These are phyloP conservation scores for Caenorhabditis inopinata DNA, from an alignment of 1,140 invertebrate species.

Conservation along the genomic window DNA sequence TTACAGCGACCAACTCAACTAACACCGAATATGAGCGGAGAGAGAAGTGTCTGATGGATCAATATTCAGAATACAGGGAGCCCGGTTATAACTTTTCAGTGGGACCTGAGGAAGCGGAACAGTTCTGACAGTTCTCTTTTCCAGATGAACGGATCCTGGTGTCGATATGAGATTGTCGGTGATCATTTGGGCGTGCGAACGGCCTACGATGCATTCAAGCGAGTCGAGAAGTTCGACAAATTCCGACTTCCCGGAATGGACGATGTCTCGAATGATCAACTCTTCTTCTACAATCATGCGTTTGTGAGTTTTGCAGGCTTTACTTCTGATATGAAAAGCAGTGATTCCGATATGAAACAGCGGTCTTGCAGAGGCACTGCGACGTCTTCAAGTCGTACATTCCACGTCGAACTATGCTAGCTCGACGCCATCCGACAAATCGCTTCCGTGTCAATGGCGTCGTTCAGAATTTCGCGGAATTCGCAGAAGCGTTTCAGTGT, in stretches of 20 bases:
- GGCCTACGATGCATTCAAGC: neutral
- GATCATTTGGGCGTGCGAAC: neutral
- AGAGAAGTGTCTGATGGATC: neutral
- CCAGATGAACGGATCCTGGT: neutral
- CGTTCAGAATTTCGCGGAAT: neutral
- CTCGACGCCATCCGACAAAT: neutral
- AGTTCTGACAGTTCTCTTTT: neutral
- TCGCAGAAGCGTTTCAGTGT: neutral
- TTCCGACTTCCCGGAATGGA: neutral
- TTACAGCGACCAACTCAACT: neutral
- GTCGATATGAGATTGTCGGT: neutral
- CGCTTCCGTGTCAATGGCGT: neutral
- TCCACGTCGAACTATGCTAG: neutral
- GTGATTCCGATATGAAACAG: too few species aligned
- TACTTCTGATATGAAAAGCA: too few species aligned
- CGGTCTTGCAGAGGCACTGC: neutral
- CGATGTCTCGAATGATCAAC: neutral
- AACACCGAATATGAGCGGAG: neutral
- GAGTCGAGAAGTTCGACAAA: neutral
- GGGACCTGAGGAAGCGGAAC: too few species aligned
- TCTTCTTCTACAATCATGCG: constrained; percentile 3
- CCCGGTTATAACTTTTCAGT: neutral
- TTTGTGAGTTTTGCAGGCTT: neutral
- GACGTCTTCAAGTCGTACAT: neutral
- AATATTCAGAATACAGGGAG: neutral